phyloP scores from a whole-genome alignment of 2,113 vertebrate species.

The Naja naja region DNA sequence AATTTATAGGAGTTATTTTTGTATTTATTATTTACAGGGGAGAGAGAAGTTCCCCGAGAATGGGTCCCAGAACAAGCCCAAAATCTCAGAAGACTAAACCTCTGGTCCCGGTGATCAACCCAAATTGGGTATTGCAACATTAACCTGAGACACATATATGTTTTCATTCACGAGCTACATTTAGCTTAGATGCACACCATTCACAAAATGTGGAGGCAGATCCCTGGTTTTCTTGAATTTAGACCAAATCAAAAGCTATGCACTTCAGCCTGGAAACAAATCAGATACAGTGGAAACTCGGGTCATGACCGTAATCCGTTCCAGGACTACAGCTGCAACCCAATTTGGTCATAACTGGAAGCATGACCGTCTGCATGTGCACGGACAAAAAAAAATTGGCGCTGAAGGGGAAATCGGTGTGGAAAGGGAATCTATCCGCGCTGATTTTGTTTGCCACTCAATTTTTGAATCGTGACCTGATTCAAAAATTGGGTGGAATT shows the following conservation, averaged over 20 bases:
- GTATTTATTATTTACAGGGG: not conserved
- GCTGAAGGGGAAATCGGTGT: no score
- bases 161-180: not conserved
- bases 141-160: not conserved
- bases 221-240: not conserved
- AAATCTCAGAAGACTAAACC: not conserved
- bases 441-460: no score
- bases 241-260: not conserved
- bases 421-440: no score
- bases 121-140: not conserved
- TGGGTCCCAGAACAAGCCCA: not conserved
- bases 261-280: not conserved
- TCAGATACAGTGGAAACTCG: not conserved
- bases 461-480: no score
- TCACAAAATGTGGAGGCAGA: not conserved
- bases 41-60: not conserved
- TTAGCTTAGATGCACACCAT: not conserved
- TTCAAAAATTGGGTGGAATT: no score
- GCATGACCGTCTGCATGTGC: no score
- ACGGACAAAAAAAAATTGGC: no score
- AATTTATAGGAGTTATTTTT: not conserved
- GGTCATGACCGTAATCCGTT: no score
- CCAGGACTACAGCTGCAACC: no score
- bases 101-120: not conserved
- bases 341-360: no score